A percentile compares a stretch with the other conserved stretches of the same genome.
These are phyloP conservation scores for Tetrao urogallus DNA, from an alignment of 2,113 vertebrate genomes.

Conservation along the genomic window DNA sequence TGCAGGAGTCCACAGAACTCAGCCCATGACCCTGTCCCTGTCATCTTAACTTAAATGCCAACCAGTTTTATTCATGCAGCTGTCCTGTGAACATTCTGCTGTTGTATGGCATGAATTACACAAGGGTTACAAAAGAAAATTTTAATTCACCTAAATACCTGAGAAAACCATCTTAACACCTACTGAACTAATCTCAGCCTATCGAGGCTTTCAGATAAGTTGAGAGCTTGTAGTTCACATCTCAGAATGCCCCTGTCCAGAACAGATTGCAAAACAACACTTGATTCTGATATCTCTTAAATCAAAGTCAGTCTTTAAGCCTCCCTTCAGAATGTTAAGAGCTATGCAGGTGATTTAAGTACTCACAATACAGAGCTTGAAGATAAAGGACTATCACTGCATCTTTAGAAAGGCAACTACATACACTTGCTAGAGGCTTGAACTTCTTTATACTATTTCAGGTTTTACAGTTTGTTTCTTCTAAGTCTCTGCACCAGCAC, in stretches of 20 bases:
- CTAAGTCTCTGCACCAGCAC: background rate
- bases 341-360: accelerated
- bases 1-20: accelerated
- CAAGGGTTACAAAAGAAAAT: accelerated
- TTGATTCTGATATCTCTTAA: background rate
- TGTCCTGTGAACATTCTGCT: accelerated
- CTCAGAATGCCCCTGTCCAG: background rate
- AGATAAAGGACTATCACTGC: background rate
- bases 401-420: background rate
- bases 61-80: background rate
- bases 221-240: background rate
- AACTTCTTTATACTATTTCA: accelerated
- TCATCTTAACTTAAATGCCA: background rate
- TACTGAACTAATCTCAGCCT: background rate
- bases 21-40: accelerated
- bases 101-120: accelerated
- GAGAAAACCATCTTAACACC: background rate
- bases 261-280: background rate
- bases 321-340: background rate
- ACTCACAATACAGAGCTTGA: background rate
- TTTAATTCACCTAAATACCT: background rate
- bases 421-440: too few species aligned
- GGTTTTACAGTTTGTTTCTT: accelerated
- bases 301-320: background rate
- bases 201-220: background rate